Evolutionary conservation across 1,140 invertebrate species (phyloP).

Genomic region (Potamilus streckersoni): DNA sequence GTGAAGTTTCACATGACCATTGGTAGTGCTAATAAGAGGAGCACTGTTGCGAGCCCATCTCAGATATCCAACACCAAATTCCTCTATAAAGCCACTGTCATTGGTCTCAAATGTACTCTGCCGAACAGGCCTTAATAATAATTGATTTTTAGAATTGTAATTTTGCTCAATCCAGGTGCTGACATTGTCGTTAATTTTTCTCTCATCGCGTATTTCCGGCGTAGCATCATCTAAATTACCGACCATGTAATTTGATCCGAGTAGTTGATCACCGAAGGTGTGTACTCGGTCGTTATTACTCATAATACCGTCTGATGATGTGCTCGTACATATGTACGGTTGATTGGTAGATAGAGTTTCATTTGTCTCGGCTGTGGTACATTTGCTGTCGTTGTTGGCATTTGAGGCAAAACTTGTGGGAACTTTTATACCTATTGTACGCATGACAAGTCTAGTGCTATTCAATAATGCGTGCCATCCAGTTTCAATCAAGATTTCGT

Average conservation of each 20-base stretch:
- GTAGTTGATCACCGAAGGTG: too few species aligned
- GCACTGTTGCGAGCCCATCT: too few species aligned
- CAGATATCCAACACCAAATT: not conserved
- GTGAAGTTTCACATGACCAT: slow-evolving; percentile 15
- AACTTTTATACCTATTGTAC: slow-evolving; percentile 10
- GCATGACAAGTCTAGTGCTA: slow-evolving; percentile 6
- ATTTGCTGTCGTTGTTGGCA: too few species aligned
- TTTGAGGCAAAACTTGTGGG: not conserved
- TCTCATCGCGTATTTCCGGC: not conserved
- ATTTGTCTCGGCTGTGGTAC: too few species aligned
- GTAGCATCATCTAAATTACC: too few species aligned
- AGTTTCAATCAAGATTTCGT: slow-evolving; percentile 18
- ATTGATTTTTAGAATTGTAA: not conserved
- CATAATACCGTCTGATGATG: too few species aligned
- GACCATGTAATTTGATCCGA: too few species aligned
- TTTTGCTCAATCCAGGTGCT: slow-evolving; percentile 29
- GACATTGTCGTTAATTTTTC: slow-evolving; percentile 3
- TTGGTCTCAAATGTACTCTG: slow-evolving; percentile 21
- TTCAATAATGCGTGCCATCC: slow-evolving; percentile 16
- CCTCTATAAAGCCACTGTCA: slow-evolving; percentile 29
- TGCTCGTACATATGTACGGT: too few species aligned
- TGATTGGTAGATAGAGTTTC: too few species aligned
- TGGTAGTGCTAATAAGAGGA: slow-evolving; percentile 4
- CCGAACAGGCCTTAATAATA: slow-evolving; percentile 8
- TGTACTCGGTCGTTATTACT: too few species aligned